Evolutionary conservation across 2,113 vertebrate genomes (phyloP), one percentile per base, ranked within the genome.

Genomic region (Apistogramma diplotaenia): DNA sequence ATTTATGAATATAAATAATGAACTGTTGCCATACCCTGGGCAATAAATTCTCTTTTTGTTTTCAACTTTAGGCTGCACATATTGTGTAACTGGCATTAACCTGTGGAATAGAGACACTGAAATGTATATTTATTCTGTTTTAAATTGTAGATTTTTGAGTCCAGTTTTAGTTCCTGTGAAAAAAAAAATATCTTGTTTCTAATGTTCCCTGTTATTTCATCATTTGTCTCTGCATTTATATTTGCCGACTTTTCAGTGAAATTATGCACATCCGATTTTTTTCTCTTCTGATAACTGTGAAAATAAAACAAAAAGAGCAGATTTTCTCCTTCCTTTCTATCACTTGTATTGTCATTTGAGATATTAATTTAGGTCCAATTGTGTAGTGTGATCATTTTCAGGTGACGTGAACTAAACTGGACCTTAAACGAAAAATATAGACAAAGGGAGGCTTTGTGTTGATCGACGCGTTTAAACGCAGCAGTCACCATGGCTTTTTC

Each of bases 1-100:
- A 93, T 94, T 94, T 93, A 93, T 94, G 74, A 89, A 89, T 84
- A 85, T 81, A 89, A 76, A 89, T 61, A 87, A 86, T 90, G 25
- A 88, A n/a, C 61, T 84, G 25, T 84, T 91, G 81, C 75, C 54
- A 83, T 53, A 75, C 16, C 70, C 23, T 74, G 70, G 56, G 10
- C 72, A 55, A 80, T 81, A 31, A 40, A 40, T 74, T 33, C 40
- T 4, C 12, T 9, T 23, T 67, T 58, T n/a, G n/a, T n/a, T 35
- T 61, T 11, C 43, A 25, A 16, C 21, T 76, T 51, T 37, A 53
- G 29, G 75, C 16, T 35, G 62, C 29, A 76, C 31, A 13, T 83
- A 71, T 90, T 82, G 11, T 90, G 77, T 88, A 65, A 83, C 83
- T 82, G 71, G 57, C 29, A 81, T 67, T 76, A 60, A 85, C 79